Percentiles rank a stretch among this genome's conserved stretches.
Conservation (phyloP, 2,113 vertebrate genomes). For the Silurus asotus region DNA sequence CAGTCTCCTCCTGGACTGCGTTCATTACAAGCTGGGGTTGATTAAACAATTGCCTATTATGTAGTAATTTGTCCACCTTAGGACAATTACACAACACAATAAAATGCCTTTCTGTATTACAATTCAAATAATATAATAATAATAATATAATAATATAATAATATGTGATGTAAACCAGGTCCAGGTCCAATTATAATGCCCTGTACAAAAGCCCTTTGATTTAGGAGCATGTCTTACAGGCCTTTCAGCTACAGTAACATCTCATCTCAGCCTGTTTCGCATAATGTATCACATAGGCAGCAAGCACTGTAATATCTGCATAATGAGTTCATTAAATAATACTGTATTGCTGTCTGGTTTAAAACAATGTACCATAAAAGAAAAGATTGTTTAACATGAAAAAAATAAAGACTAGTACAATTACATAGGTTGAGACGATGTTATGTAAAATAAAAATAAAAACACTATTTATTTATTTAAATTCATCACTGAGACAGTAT, state of each 20-base stretch:
- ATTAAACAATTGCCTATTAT: slow-evolving; percentile 6
- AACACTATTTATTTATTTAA: too few relatives aligned
- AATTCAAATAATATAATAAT: not conserved
- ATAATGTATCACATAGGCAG: not conserved
- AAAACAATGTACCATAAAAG: not conserved
- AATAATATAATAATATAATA: not conserved
- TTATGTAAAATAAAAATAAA: not conserved
- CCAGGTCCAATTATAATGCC: not conserved
- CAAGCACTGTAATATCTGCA: not conserved
- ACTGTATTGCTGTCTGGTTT: not conserved
- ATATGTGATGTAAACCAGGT: not conserved
- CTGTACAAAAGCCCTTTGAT: not conserved
- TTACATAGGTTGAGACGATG: not conserved
- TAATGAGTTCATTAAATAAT: not conserved
- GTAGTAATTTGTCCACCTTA: not conserved
- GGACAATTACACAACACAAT: not conserved
- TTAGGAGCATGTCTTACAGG: not conserved
- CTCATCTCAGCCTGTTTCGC: not conserved
- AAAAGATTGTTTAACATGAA: not conserved
- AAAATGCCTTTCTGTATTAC: not conserved
- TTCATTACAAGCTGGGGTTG: not conserved
- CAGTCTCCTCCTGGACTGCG: not conserved
- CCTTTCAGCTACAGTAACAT: not conserved
- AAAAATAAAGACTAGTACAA: not conserved
- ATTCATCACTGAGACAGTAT: not conserved